Conservation (phyloP, 2,888 invertebrate species). For the Drosophila mettleri region DNA sequence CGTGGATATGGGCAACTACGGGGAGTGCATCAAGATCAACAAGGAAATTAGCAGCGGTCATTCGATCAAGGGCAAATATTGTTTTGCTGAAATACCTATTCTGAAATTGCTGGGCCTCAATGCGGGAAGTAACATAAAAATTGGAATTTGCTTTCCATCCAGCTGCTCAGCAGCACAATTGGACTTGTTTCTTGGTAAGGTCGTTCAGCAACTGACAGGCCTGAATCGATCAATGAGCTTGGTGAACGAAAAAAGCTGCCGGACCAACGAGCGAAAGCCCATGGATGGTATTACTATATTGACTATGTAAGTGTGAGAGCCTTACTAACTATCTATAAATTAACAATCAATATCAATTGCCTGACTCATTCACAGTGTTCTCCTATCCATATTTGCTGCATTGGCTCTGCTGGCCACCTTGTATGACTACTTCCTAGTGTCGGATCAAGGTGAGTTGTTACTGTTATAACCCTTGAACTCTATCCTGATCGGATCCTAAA, state of each 20-base stretch:
- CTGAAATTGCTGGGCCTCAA: neutral
- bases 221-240: conserved; percentile 8
- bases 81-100: conserved; percentile 36
- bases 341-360: neutral
- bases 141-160: conserved; percentile 74
- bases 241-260: conserved; percentile 13
- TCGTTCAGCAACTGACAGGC: conserved; percentile 30
- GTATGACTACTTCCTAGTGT: conserved; percentile 55
- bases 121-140: conserved; percentile 19
- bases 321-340: neutral
- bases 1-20: conserved; percentile 82
- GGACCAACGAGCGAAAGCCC: conserved; percentile 18
- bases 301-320: conserved; percentile 65
- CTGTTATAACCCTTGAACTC: neutral
- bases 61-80: conserved; percentile 55
- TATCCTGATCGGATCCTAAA: neutral
- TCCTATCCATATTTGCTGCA: conserved; percentile 36
- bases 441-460: conserved; percentile 37
- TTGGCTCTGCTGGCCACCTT: conserved; percentile 55
- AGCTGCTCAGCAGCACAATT: conserved; percentile 57
- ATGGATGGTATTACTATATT: conserved; percentile 64
- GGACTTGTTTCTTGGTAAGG: conserved; percentile 46
- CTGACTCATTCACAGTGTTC: conserved; percentile 34
- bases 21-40: conserved; percentile 80
- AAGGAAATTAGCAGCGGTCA: conserved; percentile 8